A percentile compares a stretch with the other conserved stretches of the same genome.
These are phyloP conservation scores for Chelonus insularis DNA, from an alignment of 1,140 invertebrate species.

Conservation along the genomic window DNA sequence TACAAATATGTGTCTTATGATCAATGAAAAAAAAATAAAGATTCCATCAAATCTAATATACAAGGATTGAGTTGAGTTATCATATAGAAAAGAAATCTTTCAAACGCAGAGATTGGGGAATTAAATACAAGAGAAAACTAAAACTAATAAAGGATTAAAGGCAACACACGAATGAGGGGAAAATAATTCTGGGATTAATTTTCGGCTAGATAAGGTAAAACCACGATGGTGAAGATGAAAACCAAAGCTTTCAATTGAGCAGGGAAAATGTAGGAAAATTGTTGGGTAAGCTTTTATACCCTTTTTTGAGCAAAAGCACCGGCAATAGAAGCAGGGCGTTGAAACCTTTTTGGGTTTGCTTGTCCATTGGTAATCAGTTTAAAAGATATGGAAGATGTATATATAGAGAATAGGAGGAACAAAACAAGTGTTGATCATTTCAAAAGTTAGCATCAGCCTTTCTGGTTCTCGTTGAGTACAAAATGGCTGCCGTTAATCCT, in stretches of 20 bases:
- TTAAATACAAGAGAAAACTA: too few species aligned
- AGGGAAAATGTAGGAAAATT: background rate
- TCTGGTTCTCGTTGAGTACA: slow-evolving; percentile 33
- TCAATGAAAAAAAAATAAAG: too few species aligned
- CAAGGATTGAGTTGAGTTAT: too few species aligned
- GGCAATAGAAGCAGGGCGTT: slow-evolving; percentile 11
- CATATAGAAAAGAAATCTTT: too few species aligned
- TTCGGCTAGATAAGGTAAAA: too few species aligned
- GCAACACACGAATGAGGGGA: too few species aligned
- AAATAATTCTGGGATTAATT: too few species aligned
- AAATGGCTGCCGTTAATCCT: slow-evolving; percentile 54
- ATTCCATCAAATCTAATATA: too few species aligned
- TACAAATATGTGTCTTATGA: background rate
- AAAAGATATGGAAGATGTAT: slow-evolving; percentile 40
- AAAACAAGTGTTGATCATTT: background rate
- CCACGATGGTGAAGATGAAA: too few species aligned
- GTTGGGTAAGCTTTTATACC: background rate
- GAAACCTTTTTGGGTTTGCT: slow-evolving; percentile 45
- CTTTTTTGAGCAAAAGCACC: background rate
- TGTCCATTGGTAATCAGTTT: slow-evolving; percentile 54
- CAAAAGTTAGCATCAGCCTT: slow-evolving; percentile 51
- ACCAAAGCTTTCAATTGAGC: too few species aligned
- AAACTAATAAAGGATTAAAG: too few species aligned
- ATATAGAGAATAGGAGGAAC: background rate
- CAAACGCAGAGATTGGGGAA: too few species aligned